These are phyloP conservation scores for Tenodera sinensis DNA, from an alignment of 2,888 invertebrate species.

Conservation along the genomic window DNA sequence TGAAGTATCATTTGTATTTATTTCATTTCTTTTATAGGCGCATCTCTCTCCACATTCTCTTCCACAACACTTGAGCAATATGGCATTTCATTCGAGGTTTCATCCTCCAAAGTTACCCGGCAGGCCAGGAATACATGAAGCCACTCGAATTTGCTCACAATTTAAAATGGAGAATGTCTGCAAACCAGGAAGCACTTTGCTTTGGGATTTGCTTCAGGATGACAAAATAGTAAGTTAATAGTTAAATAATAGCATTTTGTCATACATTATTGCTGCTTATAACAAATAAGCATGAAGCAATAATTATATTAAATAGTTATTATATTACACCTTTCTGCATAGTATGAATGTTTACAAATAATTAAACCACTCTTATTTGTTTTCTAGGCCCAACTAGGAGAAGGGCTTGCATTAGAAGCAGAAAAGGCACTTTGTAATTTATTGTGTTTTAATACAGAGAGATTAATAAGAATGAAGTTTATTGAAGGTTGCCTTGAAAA, in stretches of 20 bases:
- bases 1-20: neutral
- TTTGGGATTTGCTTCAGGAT: constrained; percentile 93
- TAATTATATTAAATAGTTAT: neutral
- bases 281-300: no score
- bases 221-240: constrained; percentile 72
- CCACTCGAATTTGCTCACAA: constrained; percentile 44
- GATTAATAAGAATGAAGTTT: constrained; percentile 86
- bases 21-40: constrained; percentile 36
- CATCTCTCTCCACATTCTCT: constrained; percentile 42
- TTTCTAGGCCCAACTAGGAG: constrained; percentile 73
- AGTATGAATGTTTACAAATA: neutral
- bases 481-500: constrained; percentile 92
- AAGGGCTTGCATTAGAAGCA: constrained; percentile 88
- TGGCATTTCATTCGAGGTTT: constrained; percentile 37
- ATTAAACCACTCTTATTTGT: constrained; percentile 15
- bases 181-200: constrained; percentile 83
- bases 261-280: neutral
- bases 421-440: constrained; percentile 88
- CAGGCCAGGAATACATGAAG: constrained; percentile 22
- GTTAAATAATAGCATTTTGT: neutral
- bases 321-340: neutral
- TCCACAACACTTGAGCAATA: constrained; percentile 40
- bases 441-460: constrained; percentile 86
- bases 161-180: constrained; percentile 74
- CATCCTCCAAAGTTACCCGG: constrained; percentile 27